Conservation (phyloP, 2,797 vertebrate species). For the Hippopotamyrus pictus region DNA sequence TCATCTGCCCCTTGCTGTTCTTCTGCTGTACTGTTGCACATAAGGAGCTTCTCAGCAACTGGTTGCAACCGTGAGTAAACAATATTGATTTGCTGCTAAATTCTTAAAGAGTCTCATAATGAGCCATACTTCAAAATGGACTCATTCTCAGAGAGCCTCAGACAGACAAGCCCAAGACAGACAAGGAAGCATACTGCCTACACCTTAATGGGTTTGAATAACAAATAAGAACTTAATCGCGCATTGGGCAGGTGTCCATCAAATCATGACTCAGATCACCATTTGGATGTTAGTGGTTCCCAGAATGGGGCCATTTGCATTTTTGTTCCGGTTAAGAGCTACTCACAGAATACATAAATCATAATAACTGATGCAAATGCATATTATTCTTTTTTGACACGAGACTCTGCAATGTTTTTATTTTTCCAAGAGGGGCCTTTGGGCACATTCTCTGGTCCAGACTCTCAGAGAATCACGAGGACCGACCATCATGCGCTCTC, state of each 20-base stretch:
- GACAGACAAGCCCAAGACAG: not conserved
- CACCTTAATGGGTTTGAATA: conserved; percentile 19
- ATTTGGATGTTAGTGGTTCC: not conserved
- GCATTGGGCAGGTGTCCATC: conserved; percentile 5
- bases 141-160: not conserved
- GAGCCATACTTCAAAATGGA: not conserved
- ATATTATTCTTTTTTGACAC: not conserved
- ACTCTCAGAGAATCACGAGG: not conserved
- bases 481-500: not conserved
- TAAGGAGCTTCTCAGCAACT: not conserved
- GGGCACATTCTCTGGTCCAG: not conserved
- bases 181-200: not conserved
- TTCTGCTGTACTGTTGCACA: not conserved
- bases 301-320: not conserved
- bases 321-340: not conserved
- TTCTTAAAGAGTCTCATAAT: not conserved
- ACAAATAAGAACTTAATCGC: not conserved
- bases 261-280: not conserved
- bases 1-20: not conserved
- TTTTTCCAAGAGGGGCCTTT: not conserved
- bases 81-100: conserved; percentile 4
- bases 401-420: not conserved
- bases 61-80: not conserved
- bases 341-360: not conserved
- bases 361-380: not conserved